Evolutionary conservation across 2,797 vertebrate species (phyloP).

Genomic region (Nyctibius grandis): DNA sequence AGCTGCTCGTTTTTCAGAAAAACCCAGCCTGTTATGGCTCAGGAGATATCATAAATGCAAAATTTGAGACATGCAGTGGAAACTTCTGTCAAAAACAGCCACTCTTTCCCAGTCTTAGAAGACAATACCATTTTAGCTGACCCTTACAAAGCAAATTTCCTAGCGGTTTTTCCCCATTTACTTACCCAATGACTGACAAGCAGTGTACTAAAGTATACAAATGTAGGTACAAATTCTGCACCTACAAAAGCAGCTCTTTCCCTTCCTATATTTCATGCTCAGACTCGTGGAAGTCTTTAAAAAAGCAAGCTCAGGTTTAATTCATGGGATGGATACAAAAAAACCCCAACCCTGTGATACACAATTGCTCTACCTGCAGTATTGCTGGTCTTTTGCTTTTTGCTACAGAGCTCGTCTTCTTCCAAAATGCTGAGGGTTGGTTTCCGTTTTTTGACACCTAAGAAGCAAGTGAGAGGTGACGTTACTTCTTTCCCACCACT

Average conservation of each 20-base stretch:
- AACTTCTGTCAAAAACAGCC: background rate
- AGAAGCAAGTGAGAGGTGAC: background rate
- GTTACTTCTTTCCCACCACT: background rate
- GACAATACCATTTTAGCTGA: background rate
- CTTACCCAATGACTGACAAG: background rate
- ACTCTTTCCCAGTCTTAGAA: background rate
- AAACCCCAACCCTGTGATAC: background rate
- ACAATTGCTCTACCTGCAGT: slow-evolving; percentile 7
- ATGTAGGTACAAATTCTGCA: background rate
- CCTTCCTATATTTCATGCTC: background rate
- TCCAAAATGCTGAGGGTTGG: slow-evolving; percentile 66
- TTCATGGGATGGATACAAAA: background rate
- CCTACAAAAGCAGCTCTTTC: background rate
- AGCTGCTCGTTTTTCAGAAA: background rate
- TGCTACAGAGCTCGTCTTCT: slow-evolving; percentile 71
- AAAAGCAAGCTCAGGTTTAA: background rate
- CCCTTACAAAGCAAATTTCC: background rate
- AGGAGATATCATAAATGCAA: background rate
- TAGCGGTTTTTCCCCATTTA: background rate
- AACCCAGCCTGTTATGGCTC: background rate
- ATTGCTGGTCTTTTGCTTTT: slow-evolving; percentile 68
- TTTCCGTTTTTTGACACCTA: slow-evolving; percentile 55
- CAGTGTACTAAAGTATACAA: background rate
- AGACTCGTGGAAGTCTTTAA: too few relatives aligned
- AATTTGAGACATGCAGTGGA: background rate